Evolutionary conservation across 2,888 invertebrate genomes (phyloP).

Genomic region (Hirudinaria manillensis): DNA sequence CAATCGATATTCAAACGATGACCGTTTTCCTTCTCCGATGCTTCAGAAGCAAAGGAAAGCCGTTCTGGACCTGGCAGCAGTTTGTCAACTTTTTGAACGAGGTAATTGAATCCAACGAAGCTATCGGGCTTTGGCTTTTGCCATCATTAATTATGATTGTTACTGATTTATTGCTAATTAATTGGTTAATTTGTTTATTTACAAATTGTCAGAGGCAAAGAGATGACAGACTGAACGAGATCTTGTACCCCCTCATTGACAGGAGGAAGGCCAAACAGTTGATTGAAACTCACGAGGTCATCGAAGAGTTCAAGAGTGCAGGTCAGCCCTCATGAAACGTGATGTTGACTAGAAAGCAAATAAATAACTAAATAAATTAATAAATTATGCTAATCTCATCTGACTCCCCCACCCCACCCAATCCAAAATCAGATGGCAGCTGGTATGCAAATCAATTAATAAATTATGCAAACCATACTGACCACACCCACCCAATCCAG

Average conservation of each 20-base stretch:
- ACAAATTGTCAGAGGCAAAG: slow-evolving; percentile 87
- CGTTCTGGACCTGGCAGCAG: slow-evolving; percentile 25
- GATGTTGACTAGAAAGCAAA: background rate
- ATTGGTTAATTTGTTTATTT: too few species aligned
- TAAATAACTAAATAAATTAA: background rate
- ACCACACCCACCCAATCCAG: slow-evolving; percentile 1
- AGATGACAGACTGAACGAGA: slow-evolving; percentile 96
- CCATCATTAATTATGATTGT: background rate
- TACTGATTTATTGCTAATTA: background rate
- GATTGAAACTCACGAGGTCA: slow-evolving; percentile 83
- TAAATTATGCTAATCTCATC: background rate
- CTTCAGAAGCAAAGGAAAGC: slow-evolving; percentile 26
- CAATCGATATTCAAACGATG: background rate
- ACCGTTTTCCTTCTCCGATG: background rate
- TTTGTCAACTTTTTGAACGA: slow-evolving; percentile 27
- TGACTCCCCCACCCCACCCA: too few species aligned
- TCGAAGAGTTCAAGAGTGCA: slow-evolving; percentile 67
- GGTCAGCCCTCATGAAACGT: slow-evolving; percentile 56
- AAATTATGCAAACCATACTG: background rate
- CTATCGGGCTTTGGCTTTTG: background rate
- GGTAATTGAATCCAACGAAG: background rate
- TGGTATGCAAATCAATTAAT: too few species aligned
- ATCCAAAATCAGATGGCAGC: too few species aligned
- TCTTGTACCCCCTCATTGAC: slow-evolving; percentile 92
- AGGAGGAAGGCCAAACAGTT: slow-evolving; percentile 86